Evolutionary conservation across 2,888 invertebrate genomes (phyloP), one percentile per base, ranked within the genome.

Genomic region (Pandemis cinnamomeana): DNA sequence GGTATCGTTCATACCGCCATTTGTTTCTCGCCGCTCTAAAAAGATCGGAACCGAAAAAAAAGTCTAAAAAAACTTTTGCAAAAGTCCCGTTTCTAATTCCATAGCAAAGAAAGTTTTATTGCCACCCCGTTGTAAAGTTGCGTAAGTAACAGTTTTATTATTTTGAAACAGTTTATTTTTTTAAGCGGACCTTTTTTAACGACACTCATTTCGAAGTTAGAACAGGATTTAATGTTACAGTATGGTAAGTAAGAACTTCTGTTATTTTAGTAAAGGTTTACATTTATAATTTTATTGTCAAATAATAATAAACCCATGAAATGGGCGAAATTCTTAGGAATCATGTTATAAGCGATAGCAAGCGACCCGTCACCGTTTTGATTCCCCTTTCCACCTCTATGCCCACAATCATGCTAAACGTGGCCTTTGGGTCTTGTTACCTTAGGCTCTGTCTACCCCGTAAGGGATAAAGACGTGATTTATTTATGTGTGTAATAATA

Each of bases 91-190:
- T 66, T 15, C 27, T 13, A 27, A 53, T 11, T 36, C n/a, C 8
- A 58, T 27, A 27, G 62, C 41, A 74, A 74, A 71, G 74, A 74
- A 74, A 74, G 74, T 74, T 74, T 74, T 74, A 74, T 74, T 61
- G 41, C 27, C 20, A 5, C 41, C 58, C 48, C 15, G 13, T 51
- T 46, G 66, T 70, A 58, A 58, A 58, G 58, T 73, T 48, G 66
- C 73, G 48, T 48, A 72, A 72, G 70, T 62, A 67, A 73, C 44
- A 70, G 70, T 70, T 71, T 74, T 74, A 74, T 71, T 4, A 67
- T 71, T 74, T 71, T 74, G 67, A 71, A 55, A 74, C 61, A 71
- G 66, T 67, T 74, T 61, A 46, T 61, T 72, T 70, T 70, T 71
- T 58, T 27, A 27, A 66, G 61, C 10, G 11, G 15, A 36, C 61